These are phyloP conservation scores for Plectrocnemia conspersa DNA, from an alignment of 1,140 invertebrate species.

Conservation along the genomic window DNA sequence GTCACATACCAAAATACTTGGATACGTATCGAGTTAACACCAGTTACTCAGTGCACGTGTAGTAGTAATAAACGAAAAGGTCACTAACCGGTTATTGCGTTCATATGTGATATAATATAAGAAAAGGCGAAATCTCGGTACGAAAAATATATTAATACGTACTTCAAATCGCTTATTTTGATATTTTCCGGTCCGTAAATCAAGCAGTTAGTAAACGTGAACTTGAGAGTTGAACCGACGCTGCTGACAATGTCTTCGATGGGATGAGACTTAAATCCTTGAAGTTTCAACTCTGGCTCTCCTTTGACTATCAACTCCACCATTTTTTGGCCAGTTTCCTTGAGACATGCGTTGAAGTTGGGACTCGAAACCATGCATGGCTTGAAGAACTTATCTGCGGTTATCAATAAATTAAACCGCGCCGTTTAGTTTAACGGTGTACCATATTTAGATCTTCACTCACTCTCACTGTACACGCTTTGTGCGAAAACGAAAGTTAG, in stretches of 20 bases:
- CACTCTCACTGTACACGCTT: too few species aligned
- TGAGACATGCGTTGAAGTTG: constrained; percentile 35
- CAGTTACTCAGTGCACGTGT: background rate
- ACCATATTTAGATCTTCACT: too few species aligned
- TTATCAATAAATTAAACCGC: too few species aligned
- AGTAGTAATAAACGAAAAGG: background rate
- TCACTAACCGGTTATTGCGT: too few species aligned
- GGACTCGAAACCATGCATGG: constrained; percentile 38
- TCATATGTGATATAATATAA: constrained; percentile 3
- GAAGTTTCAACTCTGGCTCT: constrained; percentile 38
- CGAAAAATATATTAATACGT: constrained; percentile 28
- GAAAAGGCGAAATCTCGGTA: too few species aligned
- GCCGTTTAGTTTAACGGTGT: too few species aligned
- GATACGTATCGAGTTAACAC: background rate
- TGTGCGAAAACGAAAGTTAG: too few species aligned
- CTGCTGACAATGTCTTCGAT: constrained; percentile 38
- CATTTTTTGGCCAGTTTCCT: constrained; percentile 38
- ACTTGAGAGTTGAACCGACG: constrained; percentile 41
- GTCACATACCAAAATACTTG: background rate
- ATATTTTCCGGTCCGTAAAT: constrained; percentile 39
- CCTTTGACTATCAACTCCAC: constrained; percentile 39
- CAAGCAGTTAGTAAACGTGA: constrained; percentile 33
- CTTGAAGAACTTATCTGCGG: constrained; percentile 40
- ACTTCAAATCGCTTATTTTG: constrained; percentile 39
- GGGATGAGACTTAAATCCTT: constrained; percentile 40